Conservation (phyloP, 2,888 invertebrate species). For the Notodonta dromedarius region DNA sequence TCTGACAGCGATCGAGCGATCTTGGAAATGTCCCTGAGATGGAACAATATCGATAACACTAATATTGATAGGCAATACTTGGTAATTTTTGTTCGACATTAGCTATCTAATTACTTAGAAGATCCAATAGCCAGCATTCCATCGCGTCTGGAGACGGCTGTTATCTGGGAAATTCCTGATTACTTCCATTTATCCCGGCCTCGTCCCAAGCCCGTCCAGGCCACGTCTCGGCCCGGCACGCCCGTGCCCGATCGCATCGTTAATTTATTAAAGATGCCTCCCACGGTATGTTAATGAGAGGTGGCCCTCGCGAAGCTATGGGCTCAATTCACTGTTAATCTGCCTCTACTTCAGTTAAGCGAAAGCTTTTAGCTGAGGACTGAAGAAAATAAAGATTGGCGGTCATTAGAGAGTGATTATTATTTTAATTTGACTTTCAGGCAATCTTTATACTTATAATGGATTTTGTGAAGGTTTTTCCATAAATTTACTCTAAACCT, state of each 20-base stretch:
- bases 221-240: neutral
- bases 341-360: slow-evolving; percentile 16
- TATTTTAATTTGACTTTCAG: slow-evolving; percentile 1
- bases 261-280: slow-evolving; percentile 39
- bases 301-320: slow-evolving; percentile 6
- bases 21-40: neutral
- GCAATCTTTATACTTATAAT: too few relatives aligned
- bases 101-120: slow-evolving; percentile 9
- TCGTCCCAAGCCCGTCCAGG: slow-evolving; percentile 4
- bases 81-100: neutral
- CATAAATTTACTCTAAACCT: too few relatives aligned
- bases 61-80: neutral
- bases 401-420: slow-evolving; percentile 2
- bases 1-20: too few relatives aligned
- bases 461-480: too few relatives aligned
- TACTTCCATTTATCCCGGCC: slow-evolving; percentile 15
- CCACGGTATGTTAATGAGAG: slow-evolving; percentile 36
- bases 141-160: slow-evolving; percentile 17
- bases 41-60: neutral
- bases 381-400: slow-evolving; percentile 7
- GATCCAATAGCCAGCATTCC: slow-evolving; percentile 22
- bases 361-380: slow-evolving; percentile 14
- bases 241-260: slow-evolving; percentile 15
- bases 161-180: slow-evolving; percentile 24
- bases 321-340: slow-evolving; percentile 19